phyloP scores from a whole-genome alignment of 2,797 vertebrate genomes.

The Loris lydekkerianus region DNA sequence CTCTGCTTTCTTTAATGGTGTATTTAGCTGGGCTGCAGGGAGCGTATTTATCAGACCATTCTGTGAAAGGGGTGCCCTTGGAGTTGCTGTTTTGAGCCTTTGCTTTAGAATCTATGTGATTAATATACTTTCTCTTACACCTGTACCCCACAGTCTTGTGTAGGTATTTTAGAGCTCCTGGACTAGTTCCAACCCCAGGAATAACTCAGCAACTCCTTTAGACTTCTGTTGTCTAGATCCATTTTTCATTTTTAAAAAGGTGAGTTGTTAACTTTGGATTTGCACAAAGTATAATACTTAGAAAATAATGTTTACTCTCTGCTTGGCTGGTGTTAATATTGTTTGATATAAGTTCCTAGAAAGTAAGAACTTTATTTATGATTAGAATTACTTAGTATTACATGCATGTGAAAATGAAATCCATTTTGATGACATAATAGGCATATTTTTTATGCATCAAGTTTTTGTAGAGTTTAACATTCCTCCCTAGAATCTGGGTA shows the following conservation, averaged over 20 bases:
- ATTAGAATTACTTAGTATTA: constrained; percentile 49
- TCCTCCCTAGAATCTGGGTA: constrained; percentile 47
- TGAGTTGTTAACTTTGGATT: constrained; percentile 49
- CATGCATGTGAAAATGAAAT: constrained; percentile 44
- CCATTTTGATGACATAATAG: constrained; percentile 46
- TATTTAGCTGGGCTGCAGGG: neutral
- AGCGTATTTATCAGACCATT: neutral
- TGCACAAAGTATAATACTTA: constrained; percentile 51
- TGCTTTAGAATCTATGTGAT: neutral
- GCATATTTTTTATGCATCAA: constrained; percentile 48
- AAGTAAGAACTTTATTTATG: neutral
- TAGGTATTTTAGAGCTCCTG: neutral
- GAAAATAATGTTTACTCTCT: constrained; percentile 59
- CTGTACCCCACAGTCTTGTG: neutral
- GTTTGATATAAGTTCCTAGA: constrained; percentile 18
- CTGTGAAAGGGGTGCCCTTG: neutral
- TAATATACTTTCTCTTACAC: neutral
- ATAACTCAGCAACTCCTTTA: neutral
- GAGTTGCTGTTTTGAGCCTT: neutral
- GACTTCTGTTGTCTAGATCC: constrained; percentile 22
- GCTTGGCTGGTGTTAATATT: constrained; percentile 8
- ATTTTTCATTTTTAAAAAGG: constrained; percentile 44
- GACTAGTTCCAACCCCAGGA: neutral
- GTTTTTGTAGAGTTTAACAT: constrained; percentile 58
- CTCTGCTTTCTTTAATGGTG: neutral